Percentiles rank a stretch among this genome's conserved stretches.
phyloP scores from a whole-genome alignment of 2,888 invertebrate genomes.

The Heliconius ismenius region DNA sequence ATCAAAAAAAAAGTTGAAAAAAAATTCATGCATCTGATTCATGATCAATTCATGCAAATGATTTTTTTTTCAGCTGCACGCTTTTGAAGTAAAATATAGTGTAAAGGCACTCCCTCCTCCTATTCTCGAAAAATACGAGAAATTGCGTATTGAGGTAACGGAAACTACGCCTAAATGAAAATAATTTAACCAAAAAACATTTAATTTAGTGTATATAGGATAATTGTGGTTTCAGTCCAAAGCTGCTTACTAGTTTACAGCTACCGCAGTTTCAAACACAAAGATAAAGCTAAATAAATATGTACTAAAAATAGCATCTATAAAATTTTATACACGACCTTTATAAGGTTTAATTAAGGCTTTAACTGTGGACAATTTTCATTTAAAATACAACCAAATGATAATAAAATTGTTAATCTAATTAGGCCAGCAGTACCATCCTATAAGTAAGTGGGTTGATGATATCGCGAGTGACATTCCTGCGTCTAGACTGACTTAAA shows the following conservation, averaged over 20 bases:
- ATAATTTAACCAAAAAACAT: too few species aligned
- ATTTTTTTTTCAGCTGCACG: too few species aligned
- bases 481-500: constrained; percentile 36
- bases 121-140: background rate
- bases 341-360: background rate
- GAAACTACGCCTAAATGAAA: background rate
- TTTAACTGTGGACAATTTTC: background rate
- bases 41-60: too few species aligned
- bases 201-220: too few species aligned
- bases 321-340: background rate
- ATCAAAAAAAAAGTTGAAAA: too few species aligned
- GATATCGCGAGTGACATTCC: constrained; percentile 38
- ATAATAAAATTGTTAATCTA: background rate
- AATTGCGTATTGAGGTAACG: background rate
- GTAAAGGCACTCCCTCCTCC: background rate
- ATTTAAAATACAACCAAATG: background rate
- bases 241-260: too few species aligned
- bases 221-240: too few species aligned
- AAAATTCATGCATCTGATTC: too few species aligned
- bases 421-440: constrained; percentile 31
- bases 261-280: too few species aligned
- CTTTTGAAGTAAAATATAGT: background rate
- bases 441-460: constrained; percentile 46
- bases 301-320: too few species aligned
- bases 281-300: too few species aligned